These are phyloP conservation scores for Dysmachus trigonus DNA, from an alignment of 2,888 invertebrate genomes.

Conservation along the genomic window DNA sequence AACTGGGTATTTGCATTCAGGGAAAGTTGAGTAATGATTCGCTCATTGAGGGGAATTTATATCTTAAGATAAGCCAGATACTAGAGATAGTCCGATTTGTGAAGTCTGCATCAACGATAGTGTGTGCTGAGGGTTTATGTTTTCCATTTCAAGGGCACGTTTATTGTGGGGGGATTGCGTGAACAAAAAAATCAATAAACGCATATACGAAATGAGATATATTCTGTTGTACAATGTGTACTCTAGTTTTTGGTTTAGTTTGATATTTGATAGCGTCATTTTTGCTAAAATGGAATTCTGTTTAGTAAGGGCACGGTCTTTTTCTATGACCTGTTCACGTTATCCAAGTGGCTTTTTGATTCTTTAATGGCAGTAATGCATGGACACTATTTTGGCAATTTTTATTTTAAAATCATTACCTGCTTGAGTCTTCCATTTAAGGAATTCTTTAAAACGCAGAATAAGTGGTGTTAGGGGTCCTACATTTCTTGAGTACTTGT, in stretches of 20 bases:
- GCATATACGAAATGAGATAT: not conserved
- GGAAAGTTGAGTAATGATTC: not conserved
- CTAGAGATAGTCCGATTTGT: not conserved
- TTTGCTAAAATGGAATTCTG: not conserved
- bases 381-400: too few relatives aligned
- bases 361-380: too few relatives aligned
- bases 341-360: too few relatives aligned
- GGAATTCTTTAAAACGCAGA: too few relatives aligned
- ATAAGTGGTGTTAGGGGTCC: too few relatives aligned
- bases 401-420: too few relatives aligned
- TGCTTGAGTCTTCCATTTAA: too few relatives aligned
- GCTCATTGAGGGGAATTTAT: not conserved
- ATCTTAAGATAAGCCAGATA: not conserved
- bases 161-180: not conserved
- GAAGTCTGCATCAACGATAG: not conserved
- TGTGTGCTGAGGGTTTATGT: not conserved
- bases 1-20: not conserved
- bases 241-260: not conserved
- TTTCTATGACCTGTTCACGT: too few relatives aligned
- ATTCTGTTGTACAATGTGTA: not conserved
- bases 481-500: too few relatives aligned
- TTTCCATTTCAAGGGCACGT: not conserved
- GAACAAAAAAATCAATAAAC: not conserved
- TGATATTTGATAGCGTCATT: not conserved
- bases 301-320: not conserved